Conservation (phyloP, 1,140 invertebrate species). For the Temnothorax curvispinosus region DNA sequence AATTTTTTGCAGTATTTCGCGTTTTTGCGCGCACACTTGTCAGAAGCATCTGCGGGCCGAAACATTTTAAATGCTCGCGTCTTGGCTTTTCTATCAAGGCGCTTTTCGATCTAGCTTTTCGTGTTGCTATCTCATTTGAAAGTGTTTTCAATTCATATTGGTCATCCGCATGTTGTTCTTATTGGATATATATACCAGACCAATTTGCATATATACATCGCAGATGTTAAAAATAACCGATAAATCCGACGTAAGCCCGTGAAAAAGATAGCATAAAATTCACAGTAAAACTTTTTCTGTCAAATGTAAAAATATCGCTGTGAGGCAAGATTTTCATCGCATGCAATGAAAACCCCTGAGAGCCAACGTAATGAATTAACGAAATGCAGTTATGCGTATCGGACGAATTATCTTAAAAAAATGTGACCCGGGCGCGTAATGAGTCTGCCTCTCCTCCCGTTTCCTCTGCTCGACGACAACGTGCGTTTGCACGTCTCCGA, state of each 20-base stretch:
- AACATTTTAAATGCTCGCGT: conserved; percentile 19
- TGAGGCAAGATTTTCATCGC: neutral
- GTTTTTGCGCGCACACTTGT: conserved; percentile 16
- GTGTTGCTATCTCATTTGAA: neutral
- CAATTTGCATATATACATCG: neutral
- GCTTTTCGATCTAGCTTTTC: neutral
- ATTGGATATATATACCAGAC: neutral
- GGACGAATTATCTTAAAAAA: neutral
- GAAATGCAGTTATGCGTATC: neutral
- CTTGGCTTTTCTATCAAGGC: neutral
- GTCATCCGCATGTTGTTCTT: neutral
- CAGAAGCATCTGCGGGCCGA: neutral
- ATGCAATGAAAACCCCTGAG: neutral
- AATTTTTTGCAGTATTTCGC: neutral
- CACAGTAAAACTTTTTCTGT: neutral
- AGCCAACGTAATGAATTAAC: neutral
- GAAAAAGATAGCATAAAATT: neutral
- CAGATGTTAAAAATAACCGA: neutral
- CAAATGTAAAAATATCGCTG: neutral
- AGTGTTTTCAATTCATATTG: neutral
- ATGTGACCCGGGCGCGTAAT: conserved; percentile 18
- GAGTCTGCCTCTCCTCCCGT: conserved; percentile 3
- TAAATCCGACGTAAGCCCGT: neutral
- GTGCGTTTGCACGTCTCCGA: conserved; percentile 14
- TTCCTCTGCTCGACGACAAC: conserved; percentile 15